Conservation (phyloP, 2,888 invertebrate species). For the Protula sp. region DNA sequence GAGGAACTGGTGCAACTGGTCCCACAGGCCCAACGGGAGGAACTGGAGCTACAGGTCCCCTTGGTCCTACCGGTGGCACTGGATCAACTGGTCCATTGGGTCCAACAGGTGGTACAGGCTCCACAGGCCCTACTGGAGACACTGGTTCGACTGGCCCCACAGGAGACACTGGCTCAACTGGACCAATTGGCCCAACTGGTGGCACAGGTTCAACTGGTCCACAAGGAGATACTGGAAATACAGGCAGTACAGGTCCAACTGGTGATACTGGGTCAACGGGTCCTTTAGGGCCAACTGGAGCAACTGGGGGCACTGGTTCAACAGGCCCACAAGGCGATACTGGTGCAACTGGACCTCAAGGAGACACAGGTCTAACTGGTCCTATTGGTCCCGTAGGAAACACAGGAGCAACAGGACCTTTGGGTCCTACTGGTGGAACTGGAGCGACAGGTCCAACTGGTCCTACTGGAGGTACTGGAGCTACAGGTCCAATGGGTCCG, state of each 20-base stretch:
- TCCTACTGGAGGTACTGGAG: conserved; percentile 1
- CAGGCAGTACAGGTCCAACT: conserved; percentile 8
- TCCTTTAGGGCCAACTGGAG: not conserved
- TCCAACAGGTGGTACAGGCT: not conserved
- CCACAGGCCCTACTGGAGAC: not conserved
- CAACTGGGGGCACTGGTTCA: not conserved
- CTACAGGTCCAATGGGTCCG: not conserved
- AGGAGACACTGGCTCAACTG: conserved; percentile 1
- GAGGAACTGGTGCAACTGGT: conserved; percentile 13
- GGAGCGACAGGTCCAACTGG: not conserved
- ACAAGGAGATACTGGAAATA: conserved; percentile 4
- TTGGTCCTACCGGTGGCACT: not conserved
- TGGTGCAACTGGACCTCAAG: not conserved
- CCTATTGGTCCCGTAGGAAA: not conserved
- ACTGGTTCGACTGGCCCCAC: conserved; percentile 1
- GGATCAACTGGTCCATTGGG: not conserved
- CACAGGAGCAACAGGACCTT: not conserved
- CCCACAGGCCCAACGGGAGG: not conserved
- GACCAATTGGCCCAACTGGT: conserved; percentile 1
- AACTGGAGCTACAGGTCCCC: not conserved
- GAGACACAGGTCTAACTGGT: not conserved
- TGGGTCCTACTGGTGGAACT: not conserved
- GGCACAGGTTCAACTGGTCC: conserved; percentile 8
- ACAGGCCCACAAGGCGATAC: not conserved
- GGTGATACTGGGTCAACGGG: conserved; percentile 3